Evolutionary conservation across 2,113 vertebrate genomes (phyloP).

Genomic region (Nibea coibor): DNA sequence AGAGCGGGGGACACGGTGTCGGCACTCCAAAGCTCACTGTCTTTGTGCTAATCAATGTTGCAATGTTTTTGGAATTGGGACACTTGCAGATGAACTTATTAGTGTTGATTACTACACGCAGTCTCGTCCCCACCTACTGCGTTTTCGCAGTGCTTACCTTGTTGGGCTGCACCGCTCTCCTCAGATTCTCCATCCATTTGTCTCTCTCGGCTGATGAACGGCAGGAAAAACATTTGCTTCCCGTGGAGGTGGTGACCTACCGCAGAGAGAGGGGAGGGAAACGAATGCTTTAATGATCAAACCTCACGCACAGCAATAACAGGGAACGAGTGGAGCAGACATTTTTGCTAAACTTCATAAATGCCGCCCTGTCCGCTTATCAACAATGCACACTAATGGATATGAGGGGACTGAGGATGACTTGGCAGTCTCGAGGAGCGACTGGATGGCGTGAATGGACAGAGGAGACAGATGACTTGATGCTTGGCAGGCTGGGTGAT

Average conservation of each 20-base stretch:
- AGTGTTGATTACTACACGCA: conserved; percentile 31
- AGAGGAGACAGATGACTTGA: conserved; percentile 9
- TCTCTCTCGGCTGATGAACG: conserved; percentile 97
- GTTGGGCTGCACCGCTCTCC: conserved; percentile 97
- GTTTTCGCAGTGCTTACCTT: conserved; percentile 85
- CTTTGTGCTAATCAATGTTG: conserved; percentile 12
- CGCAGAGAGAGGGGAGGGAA: conserved; percentile 41
- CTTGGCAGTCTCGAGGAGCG: conserved; percentile 32
- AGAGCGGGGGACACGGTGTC: not conserved
- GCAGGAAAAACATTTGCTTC: conserved; percentile 98
- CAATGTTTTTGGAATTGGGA: conserved; percentile 38
- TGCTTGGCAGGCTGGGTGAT: conserved; percentile 22
- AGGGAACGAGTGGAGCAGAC: conserved; percentile 13
- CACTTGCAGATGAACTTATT: conserved; percentile 16
- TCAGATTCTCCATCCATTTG: conserved; percentile 99
- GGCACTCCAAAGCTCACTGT: not conserved
- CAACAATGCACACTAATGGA: not conserved
- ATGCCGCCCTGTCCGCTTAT: conserved; percentile 23
- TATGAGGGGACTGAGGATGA: conserved; percentile 28
- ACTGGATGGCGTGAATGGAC: conserved; percentile 36
- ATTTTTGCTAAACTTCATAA: conserved; percentile 38
- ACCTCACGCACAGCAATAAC: conserved; percentile 13
- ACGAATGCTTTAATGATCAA: conserved; percentile 37
- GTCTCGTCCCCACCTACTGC: conserved; percentile 2
- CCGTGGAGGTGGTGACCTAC: conserved; percentile 96